Conservation (phyloP, 2,797 vertebrate genomes). For the Spizella passerina region DNA sequence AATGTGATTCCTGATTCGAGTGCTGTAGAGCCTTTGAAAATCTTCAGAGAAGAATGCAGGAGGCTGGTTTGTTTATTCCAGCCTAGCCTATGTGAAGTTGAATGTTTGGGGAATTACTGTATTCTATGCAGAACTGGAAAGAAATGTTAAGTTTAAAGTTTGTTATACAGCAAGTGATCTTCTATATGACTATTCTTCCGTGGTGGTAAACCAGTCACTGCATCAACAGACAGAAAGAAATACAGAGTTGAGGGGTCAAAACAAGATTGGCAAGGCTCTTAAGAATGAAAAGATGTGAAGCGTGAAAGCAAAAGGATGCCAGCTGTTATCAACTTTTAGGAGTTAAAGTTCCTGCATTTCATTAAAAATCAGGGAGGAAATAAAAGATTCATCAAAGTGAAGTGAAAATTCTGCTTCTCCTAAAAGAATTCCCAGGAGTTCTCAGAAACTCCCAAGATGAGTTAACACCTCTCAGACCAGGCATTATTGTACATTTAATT, state of each 20-base stretch:
- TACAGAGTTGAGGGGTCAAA: slow-evolving; percentile 28
- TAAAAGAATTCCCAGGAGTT: slow-evolving; percentile 5
- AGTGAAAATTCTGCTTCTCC: slow-evolving; percentile 2
- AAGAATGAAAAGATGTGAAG: slow-evolving; percentile 37
- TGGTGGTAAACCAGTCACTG: not conserved
- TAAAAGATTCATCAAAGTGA: slow-evolving; percentile 33
- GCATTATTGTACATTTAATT: not conserved
- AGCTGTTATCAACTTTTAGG: slow-evolving; percentile 47
- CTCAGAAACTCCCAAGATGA: not conserved
- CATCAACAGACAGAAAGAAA: slow-evolving; percentile 25
- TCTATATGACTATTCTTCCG: not conserved
- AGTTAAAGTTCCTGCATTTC: slow-evolving; percentile 45
- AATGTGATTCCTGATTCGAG: not conserved
- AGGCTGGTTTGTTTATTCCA: slow-evolving; percentile 16
- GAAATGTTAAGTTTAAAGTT: not conserved
- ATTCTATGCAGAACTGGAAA: not conserved
- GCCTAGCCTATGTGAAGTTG: not conserved
- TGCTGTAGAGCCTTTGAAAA: slow-evolving; percentile 33
- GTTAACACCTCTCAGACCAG: not conserved
- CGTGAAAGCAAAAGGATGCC: slow-evolving; percentile 49
- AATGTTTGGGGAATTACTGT: not conserved
- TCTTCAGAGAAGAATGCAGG: slow-evolving; percentile 1
- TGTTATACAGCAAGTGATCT: not conserved
- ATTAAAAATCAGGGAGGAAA: slow-evolving; percentile 14
- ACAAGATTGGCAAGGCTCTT: slow-evolving; percentile 39